A percentile compares a stretch with the other conserved stretches of the same genome.
Conservation (phyloP, 2,888 invertebrate species). For the Therioaphis trifolii region DNA sequence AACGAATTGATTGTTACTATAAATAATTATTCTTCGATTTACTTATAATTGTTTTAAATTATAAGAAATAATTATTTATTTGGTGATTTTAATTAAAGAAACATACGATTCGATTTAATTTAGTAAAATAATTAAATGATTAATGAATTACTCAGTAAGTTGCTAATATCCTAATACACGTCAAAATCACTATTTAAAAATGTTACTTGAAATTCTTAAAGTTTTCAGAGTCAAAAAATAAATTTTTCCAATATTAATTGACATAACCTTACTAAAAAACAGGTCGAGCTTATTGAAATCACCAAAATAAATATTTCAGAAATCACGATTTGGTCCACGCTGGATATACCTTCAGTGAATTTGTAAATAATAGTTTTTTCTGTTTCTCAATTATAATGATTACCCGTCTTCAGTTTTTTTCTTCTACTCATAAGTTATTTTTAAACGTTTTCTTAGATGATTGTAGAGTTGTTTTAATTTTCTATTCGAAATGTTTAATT, state of each 20-base stretch:
- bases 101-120: too few relatives aligned
- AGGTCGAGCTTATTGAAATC: not conserved
- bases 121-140: too few relatives aligned
- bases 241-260: too few relatives aligned
- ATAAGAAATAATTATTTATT: too few relatives aligned
- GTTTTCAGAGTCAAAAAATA: too few relatives aligned
- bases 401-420: not conserved
- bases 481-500: slow-evolving; percentile 42
- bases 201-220: not conserved
- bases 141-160: too few relatives aligned
- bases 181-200: not conserved
- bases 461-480: not conserved
- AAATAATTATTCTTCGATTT: too few relatives aligned
- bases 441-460: not conserved
- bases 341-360: not conserved
- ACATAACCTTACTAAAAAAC: not conserved
- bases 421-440: slow-evolving; percentile 8
- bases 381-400: not conserved
- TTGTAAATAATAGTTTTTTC: slow-evolving; percentile 3
- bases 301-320: not conserved
- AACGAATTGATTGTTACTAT: too few relatives aligned
- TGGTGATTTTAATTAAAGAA: too few relatives aligned
- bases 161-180: not conserved
- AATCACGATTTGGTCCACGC: not conserved
- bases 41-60: too few relatives aligned